Evolutionary conservation across 2,113 vertebrate species (phyloP).

Genomic region (Lophius piscatorius): DNA sequence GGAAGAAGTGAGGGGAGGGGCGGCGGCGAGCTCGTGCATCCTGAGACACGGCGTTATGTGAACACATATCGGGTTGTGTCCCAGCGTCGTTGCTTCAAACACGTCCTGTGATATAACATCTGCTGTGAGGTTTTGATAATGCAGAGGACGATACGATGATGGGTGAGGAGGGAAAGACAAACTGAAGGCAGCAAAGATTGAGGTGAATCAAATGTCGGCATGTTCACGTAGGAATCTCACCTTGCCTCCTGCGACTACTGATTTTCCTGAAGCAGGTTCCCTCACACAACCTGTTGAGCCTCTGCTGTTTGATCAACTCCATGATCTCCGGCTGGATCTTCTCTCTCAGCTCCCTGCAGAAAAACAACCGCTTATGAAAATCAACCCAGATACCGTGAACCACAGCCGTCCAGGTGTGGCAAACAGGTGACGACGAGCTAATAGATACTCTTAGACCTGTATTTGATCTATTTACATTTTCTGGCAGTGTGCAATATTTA

Average conservation of each 20-base stretch:
- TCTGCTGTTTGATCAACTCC: conserved; percentile 98
- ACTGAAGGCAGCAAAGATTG: conserved; percentile 8
- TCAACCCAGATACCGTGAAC: background rate
- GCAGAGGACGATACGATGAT: conserved; percentile 21
- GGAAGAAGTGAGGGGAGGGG: too few relatives aligned
- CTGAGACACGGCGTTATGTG: background rate
- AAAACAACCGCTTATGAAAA: background rate
- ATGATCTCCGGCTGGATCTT: conserved; percentile 99
- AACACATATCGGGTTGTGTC: too few relatives aligned
- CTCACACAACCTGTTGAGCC: conserved; percentile 96
- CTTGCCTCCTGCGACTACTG: conserved; percentile 95
- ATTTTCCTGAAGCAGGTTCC: conserved; percentile 99
- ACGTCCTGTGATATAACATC: conserved; percentile 18
- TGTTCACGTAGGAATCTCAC: conserved; percentile 69
- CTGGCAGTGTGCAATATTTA: conserved; percentile 2
- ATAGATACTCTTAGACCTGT: too few relatives aligned
- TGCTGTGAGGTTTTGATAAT: conserved; percentile 20
- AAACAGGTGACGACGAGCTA: too few relatives aligned
- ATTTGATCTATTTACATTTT: too few relatives aligned
- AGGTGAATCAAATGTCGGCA: background rate
- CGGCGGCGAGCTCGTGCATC: background rate
- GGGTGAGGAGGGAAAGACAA: background rate
- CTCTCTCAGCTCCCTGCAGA: conserved; percentile 93
- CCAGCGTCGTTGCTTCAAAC: too few relatives aligned
- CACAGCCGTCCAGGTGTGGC: background rate